A percentile compares a stretch with the other conserved stretches of the same genome.
Conservation (phyloP, 2,888 invertebrate genomes). For the Mycogona germanica region DNA sequence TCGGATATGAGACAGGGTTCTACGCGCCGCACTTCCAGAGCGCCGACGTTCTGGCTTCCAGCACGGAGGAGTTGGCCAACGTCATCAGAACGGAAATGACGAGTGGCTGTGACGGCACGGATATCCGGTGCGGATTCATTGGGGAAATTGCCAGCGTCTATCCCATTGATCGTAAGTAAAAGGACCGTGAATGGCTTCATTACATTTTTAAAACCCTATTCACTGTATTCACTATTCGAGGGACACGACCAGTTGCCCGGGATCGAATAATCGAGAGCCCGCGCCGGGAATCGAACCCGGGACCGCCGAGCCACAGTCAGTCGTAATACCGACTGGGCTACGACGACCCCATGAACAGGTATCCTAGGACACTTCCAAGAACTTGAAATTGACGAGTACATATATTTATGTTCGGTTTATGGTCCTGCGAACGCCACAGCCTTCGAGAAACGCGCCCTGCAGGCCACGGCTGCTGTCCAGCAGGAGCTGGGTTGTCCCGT, state of each 20-base stretch:
- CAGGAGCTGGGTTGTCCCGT: constrained; percentile 54
- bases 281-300: too few relatives aligned
- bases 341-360: too few relatives aligned
- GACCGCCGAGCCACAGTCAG: too few relatives aligned
- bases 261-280: too few relatives aligned
- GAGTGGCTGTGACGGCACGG: constrained; percentile 43
- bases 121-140: constrained; percentile 58
- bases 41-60: constrained; percentile 35
- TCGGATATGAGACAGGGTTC: constrained; percentile 42
- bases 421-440: constrained; percentile 38
- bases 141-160: constrained; percentile 71
- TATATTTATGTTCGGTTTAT: too few relatives aligned
- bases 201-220: neutral
- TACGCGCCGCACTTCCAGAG: constrained; percentile 54
- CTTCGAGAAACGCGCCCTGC: constrained; percentile 56
- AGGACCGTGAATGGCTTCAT: neutral
- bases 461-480: constrained; percentile 56
- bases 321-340: too few relatives aligned
- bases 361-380: too few relatives aligned
- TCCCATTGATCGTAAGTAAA: constrained; percentile 54
- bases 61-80: constrained; percentile 50
- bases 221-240: too few relatives aligned
- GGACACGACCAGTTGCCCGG: too few relatives aligned
- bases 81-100: constrained; percentile 46
- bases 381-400: too few relatives aligned